These are phyloP conservation scores for Epinotia demarniana DNA, from an alignment of 2,888 invertebrate genomes.

Conservation along the genomic window DNA sequence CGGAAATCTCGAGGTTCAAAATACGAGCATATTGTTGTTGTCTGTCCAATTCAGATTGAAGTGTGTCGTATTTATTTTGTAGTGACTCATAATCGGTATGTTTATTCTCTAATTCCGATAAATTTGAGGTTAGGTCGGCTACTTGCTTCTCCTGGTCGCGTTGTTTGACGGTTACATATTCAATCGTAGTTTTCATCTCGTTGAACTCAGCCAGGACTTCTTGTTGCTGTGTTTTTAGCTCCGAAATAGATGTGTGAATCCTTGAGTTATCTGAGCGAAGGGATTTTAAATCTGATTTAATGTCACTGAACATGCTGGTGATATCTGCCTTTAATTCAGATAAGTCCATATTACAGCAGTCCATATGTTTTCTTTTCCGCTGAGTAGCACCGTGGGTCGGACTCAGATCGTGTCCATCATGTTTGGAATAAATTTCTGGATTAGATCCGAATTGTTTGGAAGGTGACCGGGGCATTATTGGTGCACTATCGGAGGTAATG, in stretches of 20 bases:
- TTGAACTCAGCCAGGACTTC: neutral
- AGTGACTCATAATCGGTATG: conserved; percentile 48
- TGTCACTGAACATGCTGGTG: too few relatives aligned
- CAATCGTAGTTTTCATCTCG: neutral
- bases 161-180: neutral
- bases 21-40: conserved; percentile 15
- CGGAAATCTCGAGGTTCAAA: conserved; percentile 6
- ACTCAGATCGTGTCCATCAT: too few relatives aligned
- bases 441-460: too few relatives aligned
- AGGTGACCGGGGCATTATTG: too few relatives aligned
- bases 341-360: too few relatives aligned
- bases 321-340: too few relatives aligned
- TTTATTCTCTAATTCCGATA: conserved; percentile 59
- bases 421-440: too few relatives aligned
- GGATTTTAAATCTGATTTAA: too few relatives aligned
- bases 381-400: too few relatives aligned
- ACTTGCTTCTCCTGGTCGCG: neutral
- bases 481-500: too few relatives aligned
- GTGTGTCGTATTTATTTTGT: neutral
- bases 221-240: neutral
- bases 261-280: too few relatives aligned
- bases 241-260: neutral
- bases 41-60: neutral
- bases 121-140: neutral
- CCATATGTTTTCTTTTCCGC: too few relatives aligned